phyloP scores from a whole-genome alignment of 2,888 invertebrate genomes.

The Parapristionchus giblindavisi region DNA sequence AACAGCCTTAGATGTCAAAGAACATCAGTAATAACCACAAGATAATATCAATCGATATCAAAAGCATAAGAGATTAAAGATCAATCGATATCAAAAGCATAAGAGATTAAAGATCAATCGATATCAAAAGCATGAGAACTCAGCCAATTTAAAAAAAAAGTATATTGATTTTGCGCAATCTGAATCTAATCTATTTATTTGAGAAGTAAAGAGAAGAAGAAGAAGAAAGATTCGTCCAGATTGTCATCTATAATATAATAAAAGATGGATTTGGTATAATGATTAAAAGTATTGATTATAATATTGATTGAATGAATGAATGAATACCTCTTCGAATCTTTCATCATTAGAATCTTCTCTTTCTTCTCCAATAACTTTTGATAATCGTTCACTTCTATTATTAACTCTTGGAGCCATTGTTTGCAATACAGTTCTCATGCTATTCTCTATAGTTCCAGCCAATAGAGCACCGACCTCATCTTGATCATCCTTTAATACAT shows the following conservation, averaged over 20 bases:
- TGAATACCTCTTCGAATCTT: slow-evolving; percentile 60
- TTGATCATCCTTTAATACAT: slow-evolving; percentile 51
- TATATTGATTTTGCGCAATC: background rate
- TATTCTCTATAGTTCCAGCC: slow-evolving; percentile 62
- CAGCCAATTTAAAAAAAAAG: no score
- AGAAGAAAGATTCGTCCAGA: background rate
- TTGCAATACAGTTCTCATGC: slow-evolving; percentile 63
- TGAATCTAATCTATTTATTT: background rate
- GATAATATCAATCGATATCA: no score
- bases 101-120: no score
- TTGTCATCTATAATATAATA: background rate
- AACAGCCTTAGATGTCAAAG: no score
- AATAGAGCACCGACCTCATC: slow-evolving; percentile 60
- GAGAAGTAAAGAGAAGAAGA: slow-evolving; percentile 13
- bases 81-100: no score
- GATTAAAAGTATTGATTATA: background rate
- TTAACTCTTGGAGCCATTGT: slow-evolving; percentile 59
- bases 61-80: no score
- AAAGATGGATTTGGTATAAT: slow-evolving; percentile 2
- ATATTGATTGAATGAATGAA: no score
- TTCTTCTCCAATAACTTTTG: slow-evolving; percentile 3
- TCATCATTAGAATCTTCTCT: slow-evolving; percentile 47
- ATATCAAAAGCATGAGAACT: no score
- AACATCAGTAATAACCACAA: no score
- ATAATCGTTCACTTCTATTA: background rate